These are phyloP conservation scores for Paragorgia papillata DNA, from an alignment of 92 coral and sea anemone genomes.

Conservation along the genomic window DNA sequence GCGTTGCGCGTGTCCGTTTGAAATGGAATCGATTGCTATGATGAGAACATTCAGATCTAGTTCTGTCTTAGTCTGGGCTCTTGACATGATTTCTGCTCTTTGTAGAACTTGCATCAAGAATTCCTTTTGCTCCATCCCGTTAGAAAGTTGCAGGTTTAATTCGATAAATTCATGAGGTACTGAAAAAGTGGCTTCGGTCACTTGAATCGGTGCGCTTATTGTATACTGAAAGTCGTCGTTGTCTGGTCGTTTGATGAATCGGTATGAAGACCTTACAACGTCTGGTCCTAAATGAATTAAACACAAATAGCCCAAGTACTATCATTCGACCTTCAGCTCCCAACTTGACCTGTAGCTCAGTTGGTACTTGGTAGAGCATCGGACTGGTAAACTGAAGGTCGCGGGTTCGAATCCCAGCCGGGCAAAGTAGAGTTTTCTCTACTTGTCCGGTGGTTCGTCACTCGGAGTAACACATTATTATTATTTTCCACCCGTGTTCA, in stretches of 20 bases:
- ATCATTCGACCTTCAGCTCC: no score
- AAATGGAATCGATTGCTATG: slow-evolving; percentile 83
- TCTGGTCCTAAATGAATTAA: slow-evolving; percentile 7
- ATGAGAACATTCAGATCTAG: slow-evolving; percentile 79
- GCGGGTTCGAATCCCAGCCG: no score
- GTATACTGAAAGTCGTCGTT: slow-evolving; percentile 8
- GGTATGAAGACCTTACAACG: slow-evolving; percentile 2
- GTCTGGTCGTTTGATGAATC: slow-evolving; percentile 3
- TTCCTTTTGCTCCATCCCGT: slow-evolving; percentile 60
- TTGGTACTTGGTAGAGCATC: no score
- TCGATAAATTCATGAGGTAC: slow-evolving; percentile 68
- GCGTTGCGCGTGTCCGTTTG: slow-evolving; percentile 74
- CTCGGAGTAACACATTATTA: no score
- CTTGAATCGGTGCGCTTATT: not conserved
- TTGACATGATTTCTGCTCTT: slow-evolving; percentile 58
- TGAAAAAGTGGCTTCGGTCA: not conserved
- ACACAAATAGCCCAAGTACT: no score
- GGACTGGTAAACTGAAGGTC: no score
- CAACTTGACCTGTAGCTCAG: no score
- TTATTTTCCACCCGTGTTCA: no score
- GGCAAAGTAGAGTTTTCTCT: no score
- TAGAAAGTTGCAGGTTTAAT: slow-evolving; percentile 58
- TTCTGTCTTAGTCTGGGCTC: slow-evolving; percentile 46
- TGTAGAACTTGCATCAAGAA: slow-evolving; percentile 75
- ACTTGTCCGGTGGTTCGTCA: no score